A percentile compares a stretch with the other conserved stretches of the same genome.
phyloP scores from a whole-genome alignment of 2,888 invertebrate species.

The Cephonodes hylas region DNA sequence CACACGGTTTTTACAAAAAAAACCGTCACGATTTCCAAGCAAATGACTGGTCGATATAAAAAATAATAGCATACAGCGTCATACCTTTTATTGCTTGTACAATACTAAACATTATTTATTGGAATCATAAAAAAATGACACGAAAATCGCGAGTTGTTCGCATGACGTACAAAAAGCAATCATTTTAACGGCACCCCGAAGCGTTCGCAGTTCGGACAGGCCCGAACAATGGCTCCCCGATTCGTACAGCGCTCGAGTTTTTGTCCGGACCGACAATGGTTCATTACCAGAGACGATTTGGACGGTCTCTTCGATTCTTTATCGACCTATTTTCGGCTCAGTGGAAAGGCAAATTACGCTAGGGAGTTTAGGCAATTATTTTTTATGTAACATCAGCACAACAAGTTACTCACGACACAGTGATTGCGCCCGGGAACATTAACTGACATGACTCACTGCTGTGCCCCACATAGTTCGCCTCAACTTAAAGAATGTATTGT shows the following conservation, averaged over 20 bases:
- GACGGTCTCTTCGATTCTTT: neutral
- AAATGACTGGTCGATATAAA: neutral
- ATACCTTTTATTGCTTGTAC: constrained; percentile 2
- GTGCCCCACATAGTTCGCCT: too few species aligned
- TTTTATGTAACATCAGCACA: neutral
- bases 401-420: neutral
- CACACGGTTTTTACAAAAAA: neutral
- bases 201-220: neutral
- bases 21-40: neutral
- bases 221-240: constrained; percentile 1
- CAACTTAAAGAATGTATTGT: too few species aligned
- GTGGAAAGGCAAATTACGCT: neutral
- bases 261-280: constrained; percentile 2
- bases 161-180: constrained; percentile 8
- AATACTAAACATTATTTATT: constrained; percentile 8
- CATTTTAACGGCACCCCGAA: neutral
- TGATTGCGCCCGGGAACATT: too few species aligned
- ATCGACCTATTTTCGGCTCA: neutral
- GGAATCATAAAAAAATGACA: constrained; percentile 5
- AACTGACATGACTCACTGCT: too few species aligned
- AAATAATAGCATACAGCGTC: neutral
- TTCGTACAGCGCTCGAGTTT: neutral
- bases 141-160: constrained; percentile 5
- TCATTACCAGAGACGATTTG: constrained; percentile 1
- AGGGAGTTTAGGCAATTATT: neutral